Conservation (phyloP, 2,888 invertebrate genomes). For the Andrena dorsata region DNA sequence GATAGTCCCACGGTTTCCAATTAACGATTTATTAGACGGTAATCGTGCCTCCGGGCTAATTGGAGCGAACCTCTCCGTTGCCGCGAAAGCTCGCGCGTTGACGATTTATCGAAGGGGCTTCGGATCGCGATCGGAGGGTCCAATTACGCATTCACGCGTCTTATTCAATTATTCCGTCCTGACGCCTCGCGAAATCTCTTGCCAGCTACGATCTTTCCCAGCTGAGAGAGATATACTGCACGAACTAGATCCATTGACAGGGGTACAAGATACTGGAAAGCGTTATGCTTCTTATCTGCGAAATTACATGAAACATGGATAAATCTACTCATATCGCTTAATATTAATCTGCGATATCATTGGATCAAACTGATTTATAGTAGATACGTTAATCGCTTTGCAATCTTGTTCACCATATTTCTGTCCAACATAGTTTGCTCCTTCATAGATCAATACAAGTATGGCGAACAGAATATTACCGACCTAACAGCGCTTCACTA, state of each 20-base stretch:
- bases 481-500: neutral
- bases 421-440: neutral
- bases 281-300: neutral
- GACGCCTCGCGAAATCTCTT: neutral
- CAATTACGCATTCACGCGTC: conserved; percentile 18
- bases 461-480: neutral
- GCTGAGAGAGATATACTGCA: neutral
- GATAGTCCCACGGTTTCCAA: conserved; percentile 61
- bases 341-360: neutral
- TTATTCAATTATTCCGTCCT: conserved; percentile 13
- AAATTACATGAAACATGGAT: neutral
- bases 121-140: conserved; percentile 7
- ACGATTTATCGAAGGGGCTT: conserved; percentile 18
- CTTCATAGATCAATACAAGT: neutral
- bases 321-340: neutral
- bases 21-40: conserved; percentile 67
- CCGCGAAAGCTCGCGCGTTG: conserved; percentile 8
- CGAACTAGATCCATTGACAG: neutral
- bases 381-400: neutral
- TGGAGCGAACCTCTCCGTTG: conserved; percentile 29
- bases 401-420: neutral
- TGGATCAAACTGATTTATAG: neutral
- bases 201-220: neutral
- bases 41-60: conserved; percentile 53
- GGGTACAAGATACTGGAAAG: neutral